A percentile compares a stretch with the other conserved stretches of the same genome.
Conservation (phyloP, 1,140 invertebrate genomes). For the Drosophila bipectinata region DNA sequence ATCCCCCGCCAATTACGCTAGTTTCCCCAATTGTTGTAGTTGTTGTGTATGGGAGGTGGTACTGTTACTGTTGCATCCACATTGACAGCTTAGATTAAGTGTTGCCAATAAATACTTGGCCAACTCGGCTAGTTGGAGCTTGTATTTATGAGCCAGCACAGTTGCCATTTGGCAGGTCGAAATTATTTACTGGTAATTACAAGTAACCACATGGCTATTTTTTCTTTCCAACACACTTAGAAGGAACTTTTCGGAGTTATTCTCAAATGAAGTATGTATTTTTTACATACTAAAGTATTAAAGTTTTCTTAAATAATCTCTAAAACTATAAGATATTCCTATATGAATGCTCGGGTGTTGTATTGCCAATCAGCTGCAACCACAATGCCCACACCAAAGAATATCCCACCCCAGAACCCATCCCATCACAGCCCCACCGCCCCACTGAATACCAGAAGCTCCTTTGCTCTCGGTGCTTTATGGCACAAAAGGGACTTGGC, state of each 20-base stretch:
- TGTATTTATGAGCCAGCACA: conserved; percentile 63
- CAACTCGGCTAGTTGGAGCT: conserved; percentile 19
- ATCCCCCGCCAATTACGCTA: conserved; percentile 62
- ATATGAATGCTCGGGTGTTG: conserved; percentile 36
- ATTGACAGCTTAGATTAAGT: conserved; percentile 82
- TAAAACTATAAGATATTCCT: conserved; percentile 3
- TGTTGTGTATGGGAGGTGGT: neutral
- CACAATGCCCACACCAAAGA: neutral
- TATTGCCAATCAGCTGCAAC: conserved; percentile 64
- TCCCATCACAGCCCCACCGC: neutral
- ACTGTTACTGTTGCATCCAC: conserved; percentile 37
- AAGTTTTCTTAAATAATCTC: neutral
- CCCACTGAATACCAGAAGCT: conserved; percentile 1
- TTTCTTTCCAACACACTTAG: neutral
- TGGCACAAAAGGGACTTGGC: conserved; percentile 76
- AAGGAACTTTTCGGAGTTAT: neutral
- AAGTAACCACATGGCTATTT: conserved; percentile 18
- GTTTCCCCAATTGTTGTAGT: conserved; percentile 22
- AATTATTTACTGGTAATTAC: conserved; percentile 68
- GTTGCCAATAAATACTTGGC: conserved; percentile 61
- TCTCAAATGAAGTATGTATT: neutral
- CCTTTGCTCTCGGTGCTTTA: conserved; percentile 52
- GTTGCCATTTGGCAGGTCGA: conserved; percentile 56
- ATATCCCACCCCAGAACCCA: neutral
- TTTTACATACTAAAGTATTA: too few species aligned